Percentiles rank a stretch among this genome's conserved stretches.
phyloP scores from a whole-genome alignment of 2,113 vertebrate genomes.

The Oreotragus oreotragus region DNA sequence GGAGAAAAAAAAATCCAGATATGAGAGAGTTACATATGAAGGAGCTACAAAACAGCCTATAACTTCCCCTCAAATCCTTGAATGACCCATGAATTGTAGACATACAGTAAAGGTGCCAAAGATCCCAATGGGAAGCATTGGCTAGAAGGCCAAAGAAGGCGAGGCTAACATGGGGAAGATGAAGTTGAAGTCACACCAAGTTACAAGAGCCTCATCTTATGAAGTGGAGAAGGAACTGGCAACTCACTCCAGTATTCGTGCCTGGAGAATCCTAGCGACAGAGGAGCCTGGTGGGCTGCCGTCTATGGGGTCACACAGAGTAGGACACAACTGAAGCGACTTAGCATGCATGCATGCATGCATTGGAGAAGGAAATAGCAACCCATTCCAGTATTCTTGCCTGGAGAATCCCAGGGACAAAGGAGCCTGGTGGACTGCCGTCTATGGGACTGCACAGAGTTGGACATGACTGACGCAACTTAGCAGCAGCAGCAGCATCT shows the following conservation, averaged over 20 bases:
- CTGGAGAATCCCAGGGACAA: not conserved
- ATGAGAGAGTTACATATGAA: not conserved
- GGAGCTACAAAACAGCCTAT: not conserved
- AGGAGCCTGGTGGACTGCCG: not conserved
- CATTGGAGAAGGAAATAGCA: not conserved
- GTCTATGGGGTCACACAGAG: not conserved
- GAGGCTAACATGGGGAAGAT: not conserved
- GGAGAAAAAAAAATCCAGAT: not conserved
- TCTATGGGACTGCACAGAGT: not conserved
- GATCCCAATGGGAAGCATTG: not conserved
- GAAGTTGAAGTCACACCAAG: not conserved
- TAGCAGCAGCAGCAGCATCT: not conserved
- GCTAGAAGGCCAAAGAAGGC: not conserved
- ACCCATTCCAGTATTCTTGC: not conserved
- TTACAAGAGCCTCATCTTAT: not conserved
- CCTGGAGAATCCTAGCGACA: not conserved
- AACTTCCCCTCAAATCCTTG: not conserved
- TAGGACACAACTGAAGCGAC: too few species aligned
- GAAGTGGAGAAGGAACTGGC: not conserved
- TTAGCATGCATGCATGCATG: too few species aligned
- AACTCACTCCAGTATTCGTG: not conserved
- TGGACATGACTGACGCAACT: rapidly evolving
- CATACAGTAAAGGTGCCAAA: not conserved
- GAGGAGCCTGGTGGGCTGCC: not conserved
- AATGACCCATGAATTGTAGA: not conserved